Base-by-base conservation (phyloP, 2,113 vertebrate species). In the Colinus virginianus region DNA sequence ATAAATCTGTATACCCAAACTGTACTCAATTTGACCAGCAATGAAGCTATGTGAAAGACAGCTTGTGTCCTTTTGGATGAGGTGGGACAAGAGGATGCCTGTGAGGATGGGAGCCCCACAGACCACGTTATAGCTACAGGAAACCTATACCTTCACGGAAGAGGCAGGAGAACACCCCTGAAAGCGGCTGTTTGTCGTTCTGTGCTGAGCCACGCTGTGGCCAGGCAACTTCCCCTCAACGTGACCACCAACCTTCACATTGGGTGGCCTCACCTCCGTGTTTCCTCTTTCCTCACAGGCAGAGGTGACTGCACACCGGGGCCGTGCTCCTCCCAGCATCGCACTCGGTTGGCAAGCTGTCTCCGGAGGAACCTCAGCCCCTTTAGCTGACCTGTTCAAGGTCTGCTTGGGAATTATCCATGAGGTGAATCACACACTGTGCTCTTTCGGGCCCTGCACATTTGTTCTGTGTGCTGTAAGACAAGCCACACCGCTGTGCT, bases 401-500 rank as follows among this genome's bases (percentile, higher is more conserved):
- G 25, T 62, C 81, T 74, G 81, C 82, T 12, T 1, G 1, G 53
- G 49, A 51, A 30, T 86, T 38, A 43, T 75, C n/a, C 21, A 0
- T 61, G 34, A 58, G 30, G 40, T 94, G 66, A 96, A 92, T 81
- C 6, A 4, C 70, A 84, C 82, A 48, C 51, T 93, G 67, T 92
- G 90, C 68, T 55, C 84, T 84, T 82, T 76, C 30, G 67, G 69
- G 92, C 69, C 66, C 67, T 11, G 6, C 48, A 55, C 71, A 75
- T 92, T 90, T 83, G 38, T 87, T 81, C 79, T 66, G 49, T 42
- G 49, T 0, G 18, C 85, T 42, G 20, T 3, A 79, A 86, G 74
- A 93, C 87, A 94, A 91, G 75, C 40, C 6, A 1, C 78, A 51
- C 77, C 58, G 71, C 78, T 88, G 76, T 59, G 91, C 53, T 95